These are phyloP conservation scores for Halcyon malimbica DNA, from an alignment of 2,113 vertebrate genomes.

Conservation along the genomic window DNA sequence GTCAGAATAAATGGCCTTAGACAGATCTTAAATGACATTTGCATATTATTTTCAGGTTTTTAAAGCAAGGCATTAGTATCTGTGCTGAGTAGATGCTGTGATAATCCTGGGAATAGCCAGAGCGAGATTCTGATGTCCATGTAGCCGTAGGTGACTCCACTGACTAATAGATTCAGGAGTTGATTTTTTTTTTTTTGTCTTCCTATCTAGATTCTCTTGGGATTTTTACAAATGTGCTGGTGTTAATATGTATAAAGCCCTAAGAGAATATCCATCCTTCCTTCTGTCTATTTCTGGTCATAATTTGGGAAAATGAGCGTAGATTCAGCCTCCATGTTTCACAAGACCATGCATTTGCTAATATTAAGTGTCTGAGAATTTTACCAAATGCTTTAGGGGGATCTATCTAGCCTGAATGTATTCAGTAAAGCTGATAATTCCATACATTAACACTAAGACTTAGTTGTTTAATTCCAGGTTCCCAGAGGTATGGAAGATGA, in stretches of 20 bases:
- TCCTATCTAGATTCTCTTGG: neutral
- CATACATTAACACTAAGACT: conserved; percentile 15
- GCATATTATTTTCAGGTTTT: neutral
- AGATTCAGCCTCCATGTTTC: neutral
- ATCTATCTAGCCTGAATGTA: neutral
- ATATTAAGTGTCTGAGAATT: neutral
- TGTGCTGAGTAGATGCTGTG: neutral
- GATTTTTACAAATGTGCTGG: neutral
- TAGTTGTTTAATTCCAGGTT: conserved; percentile 23
- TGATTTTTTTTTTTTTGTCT: neutral
- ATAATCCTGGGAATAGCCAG: neutral
- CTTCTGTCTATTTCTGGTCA: neutral
- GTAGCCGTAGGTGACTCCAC: neutral
- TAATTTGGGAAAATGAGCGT: neutral
- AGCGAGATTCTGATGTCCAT: neutral
- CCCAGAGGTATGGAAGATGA: neutral
- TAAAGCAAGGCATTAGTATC: neutral
- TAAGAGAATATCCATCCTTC: neutral
- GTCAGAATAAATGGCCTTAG: neutral
- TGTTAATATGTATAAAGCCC: neutral
- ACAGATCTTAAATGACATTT: neutral
- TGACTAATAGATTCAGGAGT: neutral
- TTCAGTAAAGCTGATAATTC: conserved; percentile 39
- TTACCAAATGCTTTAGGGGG: neutral
- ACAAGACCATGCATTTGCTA: neutral